Evolutionary conservation across 2,888 invertebrate species (phyloP).

Genomic region (Erebia aethiops): DNA sequence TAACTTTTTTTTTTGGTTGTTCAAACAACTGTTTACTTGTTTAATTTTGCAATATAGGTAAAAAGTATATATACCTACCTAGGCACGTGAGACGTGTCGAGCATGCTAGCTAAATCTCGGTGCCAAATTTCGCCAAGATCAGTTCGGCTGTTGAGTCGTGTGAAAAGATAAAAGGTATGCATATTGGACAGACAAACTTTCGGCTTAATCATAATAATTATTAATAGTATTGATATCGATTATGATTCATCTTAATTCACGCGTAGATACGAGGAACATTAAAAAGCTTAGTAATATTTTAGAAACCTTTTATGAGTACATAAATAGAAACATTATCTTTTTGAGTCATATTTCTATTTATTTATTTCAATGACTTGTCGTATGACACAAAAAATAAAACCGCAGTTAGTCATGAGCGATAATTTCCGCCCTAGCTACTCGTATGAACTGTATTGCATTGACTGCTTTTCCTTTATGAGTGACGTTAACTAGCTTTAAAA

Average conservation of each 20-base stretch:
- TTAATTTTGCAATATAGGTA: no score
- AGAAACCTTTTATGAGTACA: not conserved
- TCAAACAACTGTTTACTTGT: no score
- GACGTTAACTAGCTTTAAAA: conserved; percentile 16
- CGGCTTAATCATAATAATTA: not conserved
- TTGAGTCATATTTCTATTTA: conserved; percentile 16
- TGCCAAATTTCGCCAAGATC: no score
- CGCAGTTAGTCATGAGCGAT: conserved; percentile 14
- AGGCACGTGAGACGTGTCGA: no score
- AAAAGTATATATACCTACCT: no score
- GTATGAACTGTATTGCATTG: conserved; percentile 1
- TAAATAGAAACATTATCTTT: not conserved
- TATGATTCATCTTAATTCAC: not conserved
- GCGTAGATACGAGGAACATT: not conserved
- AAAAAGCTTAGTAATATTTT: not conserved
- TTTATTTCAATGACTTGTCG: conserved; percentile 14
- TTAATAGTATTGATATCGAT: not conserved
- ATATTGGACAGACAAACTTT: not conserved
- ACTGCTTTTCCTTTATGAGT: conserved; percentile 12
- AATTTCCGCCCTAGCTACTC: conserved; percentile 1
- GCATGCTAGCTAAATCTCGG: no score
- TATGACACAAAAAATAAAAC: conserved; percentile 15
- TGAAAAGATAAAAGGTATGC: not conserved
- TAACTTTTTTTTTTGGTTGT: no score
- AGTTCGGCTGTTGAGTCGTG: no score